phyloP scores from a whole-genome alignment of 2,888 invertebrate species.

The Colostygia pectinataria region DNA sequence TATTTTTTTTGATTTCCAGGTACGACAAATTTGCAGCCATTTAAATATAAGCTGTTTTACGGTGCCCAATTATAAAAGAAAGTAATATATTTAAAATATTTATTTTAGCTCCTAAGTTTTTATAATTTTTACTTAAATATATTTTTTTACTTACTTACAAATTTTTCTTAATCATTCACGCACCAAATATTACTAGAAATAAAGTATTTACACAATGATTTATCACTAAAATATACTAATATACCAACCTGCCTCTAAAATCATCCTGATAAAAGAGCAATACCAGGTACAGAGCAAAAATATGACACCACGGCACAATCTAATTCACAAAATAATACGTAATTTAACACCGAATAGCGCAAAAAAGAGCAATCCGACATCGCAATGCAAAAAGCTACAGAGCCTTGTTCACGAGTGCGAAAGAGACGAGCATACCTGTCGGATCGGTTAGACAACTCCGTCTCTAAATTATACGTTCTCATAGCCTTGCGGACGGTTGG shows the following conservation, averaged over 20 bases:
- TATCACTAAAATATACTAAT: conserved; percentile 22
- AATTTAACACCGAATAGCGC: conserved; percentile 75
- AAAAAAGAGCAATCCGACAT: conserved; percentile 76
- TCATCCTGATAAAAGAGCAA: conserved; percentile 55
- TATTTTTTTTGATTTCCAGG: conserved; percentile 80
- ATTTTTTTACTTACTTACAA: neutral
- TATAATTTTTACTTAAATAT: conserved; percentile 5
- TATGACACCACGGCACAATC: conserved; percentile 77
- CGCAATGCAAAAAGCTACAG: conserved; percentile 62
- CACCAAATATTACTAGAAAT: neutral
- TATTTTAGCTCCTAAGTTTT: neutral
- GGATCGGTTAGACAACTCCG: conserved; percentile 58
- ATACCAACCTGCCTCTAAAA: conserved; percentile 61
- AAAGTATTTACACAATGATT: conserved; percentile 2
- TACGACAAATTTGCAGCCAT: conserved; percentile 95
- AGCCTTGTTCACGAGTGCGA: conserved; percentile 50
- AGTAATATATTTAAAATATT: conserved; percentile 33
- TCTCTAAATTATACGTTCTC: conserved; percentile 83
- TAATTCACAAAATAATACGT: conserved; percentile 82
- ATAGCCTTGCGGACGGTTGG: conserved; percentile 73
- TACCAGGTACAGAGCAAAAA: conserved; percentile 67
- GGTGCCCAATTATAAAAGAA: conserved; percentile 58
- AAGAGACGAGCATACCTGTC: conserved; percentile 54
- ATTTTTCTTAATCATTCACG: neutral
- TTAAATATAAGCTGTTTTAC: conserved; percentile 93